These are phyloP conservation scores for Onychostoma macrolepis DNA, from an alignment of 2,113 vertebrate genomes.

Conservation along the genomic window DNA sequence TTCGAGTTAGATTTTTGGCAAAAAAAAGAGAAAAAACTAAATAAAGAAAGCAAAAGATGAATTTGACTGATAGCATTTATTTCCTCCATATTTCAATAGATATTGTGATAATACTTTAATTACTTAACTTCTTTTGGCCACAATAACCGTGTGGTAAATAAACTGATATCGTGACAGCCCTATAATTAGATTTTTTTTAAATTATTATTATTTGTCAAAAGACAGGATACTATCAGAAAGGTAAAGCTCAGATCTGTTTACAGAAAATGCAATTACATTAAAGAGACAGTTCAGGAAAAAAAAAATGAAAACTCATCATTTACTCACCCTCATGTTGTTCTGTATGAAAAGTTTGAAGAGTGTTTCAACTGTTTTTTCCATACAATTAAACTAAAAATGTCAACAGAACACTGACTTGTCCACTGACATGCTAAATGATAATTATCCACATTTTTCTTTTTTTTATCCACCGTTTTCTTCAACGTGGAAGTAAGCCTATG, in stretches of 20 bases:
- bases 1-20: neutral
- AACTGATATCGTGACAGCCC: neutral
- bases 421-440: neutral
- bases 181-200: neutral
- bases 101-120: neutral
- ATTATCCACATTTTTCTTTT: no score
- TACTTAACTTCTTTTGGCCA: neutral
- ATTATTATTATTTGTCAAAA: neutral
- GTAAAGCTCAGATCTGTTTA: neutral
- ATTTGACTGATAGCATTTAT: neutral
- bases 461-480: no score
- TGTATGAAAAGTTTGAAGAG: neutral
- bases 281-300: neutral
- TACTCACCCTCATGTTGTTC: neutral
- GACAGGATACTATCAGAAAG: neutral
- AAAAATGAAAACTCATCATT: neutral
- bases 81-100: neutral
- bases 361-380: neutral
- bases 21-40: neutral
- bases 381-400: neutral
- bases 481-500: no score
- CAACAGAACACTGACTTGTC: neutral
- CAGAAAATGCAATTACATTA: neutral
- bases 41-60: neutral
- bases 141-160: neutral